A percentile compares a stretch with the other conserved stretches of the same genome.
These are phyloP conservation scores for Reinhardtius hippoglossoides DNA, from an alignment of 2,113 vertebrate genomes.

Conservation along the genomic window DNA sequence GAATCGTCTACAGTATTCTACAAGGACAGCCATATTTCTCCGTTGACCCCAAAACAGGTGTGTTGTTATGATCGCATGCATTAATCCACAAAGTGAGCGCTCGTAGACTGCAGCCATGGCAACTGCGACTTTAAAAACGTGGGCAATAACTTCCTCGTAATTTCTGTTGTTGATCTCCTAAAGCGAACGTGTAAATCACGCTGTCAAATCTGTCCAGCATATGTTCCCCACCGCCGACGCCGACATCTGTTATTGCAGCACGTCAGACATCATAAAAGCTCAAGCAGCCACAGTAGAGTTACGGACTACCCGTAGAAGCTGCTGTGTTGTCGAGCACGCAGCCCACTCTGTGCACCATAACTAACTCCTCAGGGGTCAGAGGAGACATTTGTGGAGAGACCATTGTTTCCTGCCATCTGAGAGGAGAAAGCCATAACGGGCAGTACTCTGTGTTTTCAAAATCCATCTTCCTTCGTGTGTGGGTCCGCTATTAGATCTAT, in stretches of 20 bases:
- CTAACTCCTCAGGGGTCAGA: constrained; percentile 59
- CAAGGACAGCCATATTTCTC: constrained; percentile 99
- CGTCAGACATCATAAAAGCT: constrained; percentile 58
- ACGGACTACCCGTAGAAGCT: constrained; percentile 37
- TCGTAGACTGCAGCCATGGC: no score
- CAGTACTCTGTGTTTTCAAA: constrained; percentile 45
- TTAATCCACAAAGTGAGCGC: no score
- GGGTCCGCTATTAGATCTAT: constrained; percentile 61
- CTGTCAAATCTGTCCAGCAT: constrained; percentile 7
- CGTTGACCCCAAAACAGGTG: constrained; percentile 96
- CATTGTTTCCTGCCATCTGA: constrained; percentile 41
- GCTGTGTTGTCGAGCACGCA: neutral
- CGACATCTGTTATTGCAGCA: constrained; percentile 39
- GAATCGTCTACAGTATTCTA: constrained; percentile 96
- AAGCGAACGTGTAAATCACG: constrained; percentile 30
- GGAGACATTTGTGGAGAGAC: constrained; percentile 54
- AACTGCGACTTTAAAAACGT: no score
- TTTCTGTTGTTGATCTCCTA: constrained; percentile 22
- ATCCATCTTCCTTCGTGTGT: constrained; percentile 64
- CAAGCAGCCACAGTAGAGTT: constrained; percentile 49
- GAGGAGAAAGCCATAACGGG: constrained; percentile 13
- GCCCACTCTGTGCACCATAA: constrained; percentile 47
- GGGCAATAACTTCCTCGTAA: neutral
- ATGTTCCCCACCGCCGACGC: neutral
- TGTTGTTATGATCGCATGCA: constrained; percentile 4